Evolutionary conservation across 1,140 invertebrate genomes (phyloP).

Genomic region (Drosophila subobscura): DNA sequence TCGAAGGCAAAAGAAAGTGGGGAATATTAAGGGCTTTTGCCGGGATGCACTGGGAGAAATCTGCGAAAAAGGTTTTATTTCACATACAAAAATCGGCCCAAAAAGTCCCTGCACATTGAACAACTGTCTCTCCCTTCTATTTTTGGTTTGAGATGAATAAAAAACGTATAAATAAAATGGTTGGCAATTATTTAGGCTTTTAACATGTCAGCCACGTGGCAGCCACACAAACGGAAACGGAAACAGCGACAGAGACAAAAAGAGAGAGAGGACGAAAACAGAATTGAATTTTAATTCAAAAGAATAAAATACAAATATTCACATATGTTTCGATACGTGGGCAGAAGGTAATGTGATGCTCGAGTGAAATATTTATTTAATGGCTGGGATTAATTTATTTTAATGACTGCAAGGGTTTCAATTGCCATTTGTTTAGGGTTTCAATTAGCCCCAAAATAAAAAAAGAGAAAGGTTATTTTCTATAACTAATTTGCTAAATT

Average conservation of each 20-base stretch:
- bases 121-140: no score
- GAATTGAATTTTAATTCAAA: slow-evolving; percentile 68
- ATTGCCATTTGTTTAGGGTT: slow-evolving; percentile 27
- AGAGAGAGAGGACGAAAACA: slow-evolving; percentile 14
- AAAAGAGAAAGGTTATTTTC: neutral
- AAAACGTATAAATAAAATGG: slow-evolving; percentile 45
- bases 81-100: no score
- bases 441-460: slow-evolving; percentile 39
- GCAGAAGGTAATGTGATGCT: neutral
- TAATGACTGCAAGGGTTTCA: slow-evolving; percentile 10
- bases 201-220: slow-evolving; percentile 73
- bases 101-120: no score
- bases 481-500: slow-evolving; percentile 64
- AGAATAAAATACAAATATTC: slow-evolving; percentile 49
- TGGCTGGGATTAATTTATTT: slow-evolving; percentile 2
- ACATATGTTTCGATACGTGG: slow-evolving; percentile 38
- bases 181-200: slow-evolving; percentile 71
- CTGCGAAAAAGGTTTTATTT: no score
- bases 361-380: slow-evolving; percentile 32
- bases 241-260: slow-evolving; percentile 30
- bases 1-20: no score
- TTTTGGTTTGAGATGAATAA: slow-evolving; percentile 22
- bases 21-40: no score
- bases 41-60: no score
- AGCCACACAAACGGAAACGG: slow-evolving; percentile 66